Evolutionary conservation across 2,888 invertebrate species (phyloP), one percentile per base, ranked within the genome.

Genomic region (Eubasilissa splendida): DNA sequence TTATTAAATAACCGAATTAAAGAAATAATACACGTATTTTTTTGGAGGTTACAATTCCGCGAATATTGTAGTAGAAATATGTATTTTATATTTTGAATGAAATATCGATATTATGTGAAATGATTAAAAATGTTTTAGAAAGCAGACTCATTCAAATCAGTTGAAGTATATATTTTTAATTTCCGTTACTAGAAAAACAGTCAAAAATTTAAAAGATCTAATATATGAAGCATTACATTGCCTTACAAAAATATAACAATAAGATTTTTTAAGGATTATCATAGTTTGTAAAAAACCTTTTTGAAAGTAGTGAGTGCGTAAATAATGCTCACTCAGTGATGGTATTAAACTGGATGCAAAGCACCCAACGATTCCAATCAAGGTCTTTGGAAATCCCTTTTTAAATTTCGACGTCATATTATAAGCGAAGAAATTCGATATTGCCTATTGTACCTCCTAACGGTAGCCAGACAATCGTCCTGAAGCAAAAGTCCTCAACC

Each of bases 401-500:
- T 65, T n/a, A 5, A 66, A 74, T n/a, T 65, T 54, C 42, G n/a
- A 4, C 71, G 53, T 54, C 50, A 22, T 8, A 65, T 53, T 33
- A n/a, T 12, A 50, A 56, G 33, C 14, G 14, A 14, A 33, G 79
- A 79, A 56, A 79, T 74, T 79, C 63, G 79, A 79, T 74, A 79
- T 74, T 56, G 42, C 74, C 68, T 79, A 56, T 79, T 79, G 65
- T 60, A 53, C 53, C 58, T 58, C 31, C 70, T 78, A 78, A 78
- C 77, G 77, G 77, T 78, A 78, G 77, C 71, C 68, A 77, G 54
- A 73, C 66, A 77, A 68, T 77, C 33, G 33, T 52, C 5, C 22
- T 60, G n/a, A 76, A 9, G 63, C 60, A 3, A 12, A n/a, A 1
- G 52, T 14, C 50, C 10, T 5, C n/a, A 68, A 68, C 52, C 68